These are phyloP conservation scores for Halcyon chelicuti DNA, from an alignment of 2,797 vertebrate species.

Conservation along the genomic window DNA sequence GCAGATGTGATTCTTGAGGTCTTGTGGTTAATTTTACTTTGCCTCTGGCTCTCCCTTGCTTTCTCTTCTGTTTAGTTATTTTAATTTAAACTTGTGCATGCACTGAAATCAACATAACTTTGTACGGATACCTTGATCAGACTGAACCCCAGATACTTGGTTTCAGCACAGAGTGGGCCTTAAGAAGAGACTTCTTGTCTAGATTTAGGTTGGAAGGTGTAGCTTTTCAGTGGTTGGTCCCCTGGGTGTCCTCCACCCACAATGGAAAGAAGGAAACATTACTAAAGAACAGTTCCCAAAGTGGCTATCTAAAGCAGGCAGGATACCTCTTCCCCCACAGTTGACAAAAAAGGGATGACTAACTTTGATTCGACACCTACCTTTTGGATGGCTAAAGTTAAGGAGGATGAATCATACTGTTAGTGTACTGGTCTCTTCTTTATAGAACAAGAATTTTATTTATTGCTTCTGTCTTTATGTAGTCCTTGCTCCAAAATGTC, in stretches of 20 bases:
- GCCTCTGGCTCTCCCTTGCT: background rate
- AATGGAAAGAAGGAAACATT: background rate
- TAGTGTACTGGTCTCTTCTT: background rate
- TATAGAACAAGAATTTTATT: background rate
- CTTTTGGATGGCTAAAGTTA: conserved; percentile 17
- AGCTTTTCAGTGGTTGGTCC: background rate
- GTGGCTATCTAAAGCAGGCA: background rate
- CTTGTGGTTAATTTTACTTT: background rate
- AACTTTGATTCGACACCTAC: conserved; percentile 44
- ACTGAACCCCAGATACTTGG: background rate
- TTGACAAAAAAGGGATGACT: conserved; percentile 40
- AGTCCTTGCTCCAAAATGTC: background rate
- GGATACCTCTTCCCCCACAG: conserved; percentile 35
- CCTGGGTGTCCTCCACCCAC: background rate
- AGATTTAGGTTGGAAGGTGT: background rate
- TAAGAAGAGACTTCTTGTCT: background rate
- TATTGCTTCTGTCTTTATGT: background rate
- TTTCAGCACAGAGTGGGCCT: background rate
- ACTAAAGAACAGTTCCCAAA: background rate
- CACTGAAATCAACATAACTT: background rate
- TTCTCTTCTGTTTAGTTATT: background rate
- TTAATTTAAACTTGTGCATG: background rate
- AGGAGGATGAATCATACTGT: conserved; percentile 45
- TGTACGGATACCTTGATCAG: background rate
- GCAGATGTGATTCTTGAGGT: background rate